These are phyloP conservation scores for Polypedilum vanderplanki DNA, from an alignment of 1,140 invertebrate species.

Conservation along the genomic window DNA sequence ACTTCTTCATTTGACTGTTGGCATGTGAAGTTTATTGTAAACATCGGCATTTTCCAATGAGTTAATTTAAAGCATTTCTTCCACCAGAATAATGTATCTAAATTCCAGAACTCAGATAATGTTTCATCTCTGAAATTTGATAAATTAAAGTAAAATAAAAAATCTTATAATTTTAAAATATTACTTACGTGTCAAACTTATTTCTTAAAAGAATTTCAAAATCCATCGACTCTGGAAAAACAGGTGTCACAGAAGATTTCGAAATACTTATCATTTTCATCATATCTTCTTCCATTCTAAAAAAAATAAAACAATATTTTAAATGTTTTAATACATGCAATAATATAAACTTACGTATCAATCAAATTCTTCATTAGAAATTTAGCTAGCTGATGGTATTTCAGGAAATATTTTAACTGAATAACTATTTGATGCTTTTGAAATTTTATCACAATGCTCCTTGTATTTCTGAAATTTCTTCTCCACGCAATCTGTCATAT, in stretches of 20 bases:
- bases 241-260: neutral
- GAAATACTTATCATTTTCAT: neutral
- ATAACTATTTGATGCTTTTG: neutral
- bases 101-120: neutral
- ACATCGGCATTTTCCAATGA: neutral
- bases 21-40: neutral
- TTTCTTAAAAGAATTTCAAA: neutral
- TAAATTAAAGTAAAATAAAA: neutral
- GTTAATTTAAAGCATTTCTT: neutral
- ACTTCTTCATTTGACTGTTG: neutral
- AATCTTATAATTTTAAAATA: neutral
- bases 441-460: neutral
- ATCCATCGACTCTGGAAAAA: neutral
- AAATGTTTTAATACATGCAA: too few relatives aligned
- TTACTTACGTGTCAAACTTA: neutral
- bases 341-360: neutral
- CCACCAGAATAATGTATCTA: neutral
- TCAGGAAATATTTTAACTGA: neutral
- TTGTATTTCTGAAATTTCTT: neutral
- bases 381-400: neutral
- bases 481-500: neutral
- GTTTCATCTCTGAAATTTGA: neutral
- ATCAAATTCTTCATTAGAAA: neutral
- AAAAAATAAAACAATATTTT: neutral
- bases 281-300: neutral